Evolutionary conservation across 2,888 invertebrate genomes (phyloP), one percentile per base, ranked within the genome.

Genomic region (Drosophila anomelani): DNA sequence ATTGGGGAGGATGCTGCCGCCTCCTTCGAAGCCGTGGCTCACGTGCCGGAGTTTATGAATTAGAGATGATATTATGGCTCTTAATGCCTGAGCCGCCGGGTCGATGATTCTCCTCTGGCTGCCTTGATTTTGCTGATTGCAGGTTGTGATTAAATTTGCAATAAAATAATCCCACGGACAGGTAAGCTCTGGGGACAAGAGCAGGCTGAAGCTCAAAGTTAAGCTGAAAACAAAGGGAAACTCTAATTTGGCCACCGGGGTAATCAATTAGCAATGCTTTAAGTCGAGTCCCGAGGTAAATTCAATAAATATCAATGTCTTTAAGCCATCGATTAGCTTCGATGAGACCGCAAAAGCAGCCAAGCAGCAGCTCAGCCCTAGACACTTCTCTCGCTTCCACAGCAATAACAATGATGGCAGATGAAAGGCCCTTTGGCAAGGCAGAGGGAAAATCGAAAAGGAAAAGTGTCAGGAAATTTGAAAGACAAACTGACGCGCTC

Each of bases 61-160:
- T 85, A 87, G 78, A 83, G 78, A 89, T 89, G 85, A 81, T 85
- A 77, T 89, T 82, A 82, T 77, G 75, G 80, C 72, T 75, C 76
- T 60, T 77, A 81, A 75, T 86, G 79, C 75, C 76, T 60, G 51
- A 60, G 68, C 62, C 70, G n/a, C n/a, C 64, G 69, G 74, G 64
- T 77, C 75, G 59, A 76, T 77, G 86, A 78, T 80, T 85, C 78
- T 68, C 51, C 38, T n/a, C 32, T 23, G 60, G 29, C 38, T 54
- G 56, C 73, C 80, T 67, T 80, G 88, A 86, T 88, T 88, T 86
- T 86, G 84, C 79, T 76, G 86, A 89, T 89, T 84, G 90, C 76
- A 61, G 70, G 43, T 71, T 59, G 81, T 81, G 90, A 86, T 88
- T 89, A 90, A 89, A 84, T 80, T 88, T 84, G 78, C 79, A 79